phyloP scores from a whole-genome alignment of 2,113 vertebrate genomes.

The Lamprologus sp. region DNA sequence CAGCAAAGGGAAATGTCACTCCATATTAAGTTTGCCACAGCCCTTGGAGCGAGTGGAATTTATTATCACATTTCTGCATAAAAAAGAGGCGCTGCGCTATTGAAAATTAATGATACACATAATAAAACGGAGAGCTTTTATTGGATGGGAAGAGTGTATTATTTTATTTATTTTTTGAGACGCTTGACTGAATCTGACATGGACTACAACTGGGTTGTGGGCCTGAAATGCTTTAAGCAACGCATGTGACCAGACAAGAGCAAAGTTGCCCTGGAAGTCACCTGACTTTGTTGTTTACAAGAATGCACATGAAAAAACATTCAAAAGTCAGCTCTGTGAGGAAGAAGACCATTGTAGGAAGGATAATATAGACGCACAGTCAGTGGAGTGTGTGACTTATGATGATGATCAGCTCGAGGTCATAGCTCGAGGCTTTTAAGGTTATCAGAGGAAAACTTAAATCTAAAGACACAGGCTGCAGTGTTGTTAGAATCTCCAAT shows the following conservation, averaged over 20 bases:
- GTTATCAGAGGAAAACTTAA: not conserved
- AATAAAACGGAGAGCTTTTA: not conserved
- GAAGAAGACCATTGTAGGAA: not conserved
- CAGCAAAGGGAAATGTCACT: constrained; percentile 16
- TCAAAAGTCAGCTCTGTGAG: not conserved
- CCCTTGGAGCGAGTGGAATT: constrained; percentile 22
- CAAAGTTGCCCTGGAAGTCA: not conserved
- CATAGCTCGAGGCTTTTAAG: not conserved
- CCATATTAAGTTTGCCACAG: constrained; percentile 18
- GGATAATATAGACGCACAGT: not conserved
- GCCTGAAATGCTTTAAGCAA: not conserved
- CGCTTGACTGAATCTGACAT: not conserved
- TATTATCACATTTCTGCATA: constrained; percentile 37
- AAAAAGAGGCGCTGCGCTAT: not conserved
- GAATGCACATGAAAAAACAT: not conserved
- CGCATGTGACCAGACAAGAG: not conserved
- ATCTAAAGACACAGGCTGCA: not conserved
- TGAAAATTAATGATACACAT: constrained; percentile 11
- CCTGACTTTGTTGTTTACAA: not conserved
- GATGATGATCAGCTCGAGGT: not conserved
- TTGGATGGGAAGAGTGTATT: not conserved
- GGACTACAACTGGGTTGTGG: not conserved
- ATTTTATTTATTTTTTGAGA: not conserved
- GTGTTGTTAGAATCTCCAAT: not conserved
- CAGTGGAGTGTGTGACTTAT: not conserved